phyloP scores from a whole-genome alignment of 2,113 vertebrate genomes.

The Menura novaehollandiae region DNA sequence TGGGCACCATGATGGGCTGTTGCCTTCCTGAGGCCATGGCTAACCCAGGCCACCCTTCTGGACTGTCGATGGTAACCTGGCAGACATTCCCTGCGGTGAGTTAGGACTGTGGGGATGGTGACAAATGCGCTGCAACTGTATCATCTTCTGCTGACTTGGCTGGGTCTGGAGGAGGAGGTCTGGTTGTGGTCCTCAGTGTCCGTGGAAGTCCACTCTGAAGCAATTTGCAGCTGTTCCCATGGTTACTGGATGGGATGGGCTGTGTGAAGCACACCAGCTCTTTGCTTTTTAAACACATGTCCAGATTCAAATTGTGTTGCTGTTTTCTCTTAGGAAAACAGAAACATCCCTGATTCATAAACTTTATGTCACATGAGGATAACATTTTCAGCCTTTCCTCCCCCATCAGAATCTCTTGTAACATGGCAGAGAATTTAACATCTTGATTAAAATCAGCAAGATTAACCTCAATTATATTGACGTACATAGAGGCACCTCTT shows the following conservation, averaged over 20 bases:
- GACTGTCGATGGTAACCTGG: background rate
- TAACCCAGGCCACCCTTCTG: background rate
- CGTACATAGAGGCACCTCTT: slow-evolving; percentile 5
- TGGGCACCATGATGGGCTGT: background rate
- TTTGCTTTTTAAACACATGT: background rate
- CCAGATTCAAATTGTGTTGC: background rate
- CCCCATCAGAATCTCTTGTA: background rate
- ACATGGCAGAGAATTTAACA: background rate
- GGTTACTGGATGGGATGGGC: background rate
- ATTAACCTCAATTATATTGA: slow-evolving; percentile 8
- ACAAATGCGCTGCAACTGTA: background rate
- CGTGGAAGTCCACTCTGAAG: background rate
- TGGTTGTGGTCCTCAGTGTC: background rate
- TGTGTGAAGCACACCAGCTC: background rate
- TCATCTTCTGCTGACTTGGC: background rate
- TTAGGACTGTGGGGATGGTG: background rate
- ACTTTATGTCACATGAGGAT: background rate
- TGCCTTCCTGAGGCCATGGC: background rate
- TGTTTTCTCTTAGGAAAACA: background rate
- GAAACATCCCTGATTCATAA: background rate
- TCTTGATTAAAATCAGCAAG: background rate
- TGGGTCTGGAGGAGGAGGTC: background rate
- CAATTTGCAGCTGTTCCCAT: background rate
- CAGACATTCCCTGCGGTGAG: background rate
- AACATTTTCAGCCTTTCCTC: background rate